Base-by-base conservation (phyloP, 1,140 invertebrate genomes). In the Teleopsis dalmanni region DNA sequence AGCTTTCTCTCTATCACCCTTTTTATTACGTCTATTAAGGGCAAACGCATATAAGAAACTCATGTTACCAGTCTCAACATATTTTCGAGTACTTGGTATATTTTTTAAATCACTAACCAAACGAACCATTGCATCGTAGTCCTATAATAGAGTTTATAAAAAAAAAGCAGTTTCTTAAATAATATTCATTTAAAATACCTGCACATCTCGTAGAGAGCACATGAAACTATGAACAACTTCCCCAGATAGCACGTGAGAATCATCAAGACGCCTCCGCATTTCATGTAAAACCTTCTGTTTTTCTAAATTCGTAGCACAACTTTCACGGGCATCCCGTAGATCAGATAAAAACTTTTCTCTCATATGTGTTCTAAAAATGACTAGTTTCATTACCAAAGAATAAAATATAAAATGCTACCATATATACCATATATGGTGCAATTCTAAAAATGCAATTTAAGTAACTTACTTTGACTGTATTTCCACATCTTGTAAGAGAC, bases 101-200 rank as follows among this genome's bases (percentile, higher is more conserved):
- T 88, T 87, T 64, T 87, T 85, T 23, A 99, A 75, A 74, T 98
- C 95, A 62, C 97, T 92, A 0, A 99, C 92, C 33, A 99, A 76
- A 59, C 91, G 87, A 14, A 99, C 95, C 88, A 99, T 99, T 3
- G 93, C 88, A 73, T 98, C 91, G 65, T 99, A 99, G 68, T 96
- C 95, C 79, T n/a, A n/a, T n/a, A n/a, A n/a, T n/a, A n/a, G n/a
- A n/a, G n/a, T n/a, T n/a, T n/a, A n/a, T n/a, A n/a, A n/a, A n/a
- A n/a, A n/a, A n/a, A n/a, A 94, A 91, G 59, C 93, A 86, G 66
- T 95, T 91, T 52, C 91, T 75, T 70, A 92, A 93, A 4, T 88
- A n/a, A n/a, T n/a, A n/a, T n/a, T n/a, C n/a, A n/a, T n/a, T n/a
- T n/a, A n/a, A n/a, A n/a, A n/a, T n/a, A n/a, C n/a, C n/a, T 94